Base-by-base conservation (phyloP, 2,888 invertebrate genomes). In the Sabatieria punctata region DNA sequence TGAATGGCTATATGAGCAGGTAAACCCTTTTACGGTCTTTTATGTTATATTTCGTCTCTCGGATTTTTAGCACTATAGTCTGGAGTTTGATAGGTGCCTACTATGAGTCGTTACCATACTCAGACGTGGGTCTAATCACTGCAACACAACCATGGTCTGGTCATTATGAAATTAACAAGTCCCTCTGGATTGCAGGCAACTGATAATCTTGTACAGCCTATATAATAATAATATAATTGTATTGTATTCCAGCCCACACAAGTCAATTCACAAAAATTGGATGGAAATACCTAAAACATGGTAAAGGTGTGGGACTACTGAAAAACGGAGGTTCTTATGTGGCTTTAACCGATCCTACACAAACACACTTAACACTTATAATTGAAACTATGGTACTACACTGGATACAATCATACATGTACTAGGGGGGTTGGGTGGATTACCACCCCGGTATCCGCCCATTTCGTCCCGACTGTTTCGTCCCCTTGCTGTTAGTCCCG, bases 341-440 rank as follows among this genome's bases (percentile, higher is more conserved):
- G 3, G 52, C 64, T 1, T 57, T 67, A 8, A 53, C 60, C 43
- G 59, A 60, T 48, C 60, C 59, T 26, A 58, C 63, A 47, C 51
- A 52, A 19, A 59, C 58, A 41, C 55, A 67, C 48, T 49, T 68
- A 15, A 65, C 66, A 13, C 63, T 69, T 33, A 54, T 69, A 35
- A 58, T 69, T 44, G 68, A 68, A 54, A 67, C 65, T 4, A 64
- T 68, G 65, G 68, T 67, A 22, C n/a, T n/a, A n/a, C n/a, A n/a
- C n/a, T n/a, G n/a, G n/a, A n/a, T n/a, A n/a, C n/a, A n/a, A n/a
- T n/a, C n/a, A n/a, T n/a, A n/a, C n/a, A n/a, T n/a, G n/a, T n/a
- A n/a, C n/a, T n/a, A n/a, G n/a, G n/a, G n/a, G n/a, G n/a, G n/a
- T n/a, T n/a, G n/a, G n/a, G n/a, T n/a, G n/a, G n/a, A n/a, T n/a